Evolutionary conservation across 2,113 vertebrate species (phyloP).

Genomic region (Callopanchax toddi): DNA sequence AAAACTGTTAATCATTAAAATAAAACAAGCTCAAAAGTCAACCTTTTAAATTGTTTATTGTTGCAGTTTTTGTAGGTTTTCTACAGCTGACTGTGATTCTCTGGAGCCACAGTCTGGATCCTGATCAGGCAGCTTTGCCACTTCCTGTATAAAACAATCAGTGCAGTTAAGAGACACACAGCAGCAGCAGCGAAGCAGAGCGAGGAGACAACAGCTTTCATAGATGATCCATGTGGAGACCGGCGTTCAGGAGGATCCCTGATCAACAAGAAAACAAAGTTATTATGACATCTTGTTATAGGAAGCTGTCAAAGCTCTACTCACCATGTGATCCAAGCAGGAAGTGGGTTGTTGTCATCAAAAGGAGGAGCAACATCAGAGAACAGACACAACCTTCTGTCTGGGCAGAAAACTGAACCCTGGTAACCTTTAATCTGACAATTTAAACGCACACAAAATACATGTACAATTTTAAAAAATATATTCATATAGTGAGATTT

Average conservation of each 20-base stretch:
- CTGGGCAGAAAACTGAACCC: slow-evolving; percentile 79
- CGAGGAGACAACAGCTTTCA: neutral
- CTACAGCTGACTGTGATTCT: slow-evolving; percentile 18
- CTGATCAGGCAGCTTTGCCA: slow-evolving; percentile 33
- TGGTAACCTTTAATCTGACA: slow-evolving; percentile 78
- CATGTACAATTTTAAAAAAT: neutral
- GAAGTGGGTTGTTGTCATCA: slow-evolving; percentile 13
- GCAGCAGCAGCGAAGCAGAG: slow-evolving; percentile 42
- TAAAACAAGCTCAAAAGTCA: no score
- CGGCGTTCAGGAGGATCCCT: slow-evolving; percentile 31
- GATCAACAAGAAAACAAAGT: slow-evolving; percentile 8
- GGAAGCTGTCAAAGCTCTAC: neutral
- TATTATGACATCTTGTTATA: accelerated
- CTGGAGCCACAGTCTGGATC: slow-evolving; percentile 36
- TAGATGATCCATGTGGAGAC: neutral
- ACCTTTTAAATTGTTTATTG: neutral
- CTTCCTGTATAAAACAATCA: slow-evolving; percentile 42
- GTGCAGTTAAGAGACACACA: slow-evolving; percentile 39
- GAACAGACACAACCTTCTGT: slow-evolving; percentile 74
- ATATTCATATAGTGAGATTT: no score
- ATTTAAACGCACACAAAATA: neutral
- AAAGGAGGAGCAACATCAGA: slow-evolving; percentile 39
- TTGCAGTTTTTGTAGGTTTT: neutral
- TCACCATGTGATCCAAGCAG: slow-evolving; percentile 48
- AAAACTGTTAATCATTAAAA: no score